Conservation (phyloP, 2,888 invertebrate genomes). For the Pachliopta kotzebuea region DNA sequence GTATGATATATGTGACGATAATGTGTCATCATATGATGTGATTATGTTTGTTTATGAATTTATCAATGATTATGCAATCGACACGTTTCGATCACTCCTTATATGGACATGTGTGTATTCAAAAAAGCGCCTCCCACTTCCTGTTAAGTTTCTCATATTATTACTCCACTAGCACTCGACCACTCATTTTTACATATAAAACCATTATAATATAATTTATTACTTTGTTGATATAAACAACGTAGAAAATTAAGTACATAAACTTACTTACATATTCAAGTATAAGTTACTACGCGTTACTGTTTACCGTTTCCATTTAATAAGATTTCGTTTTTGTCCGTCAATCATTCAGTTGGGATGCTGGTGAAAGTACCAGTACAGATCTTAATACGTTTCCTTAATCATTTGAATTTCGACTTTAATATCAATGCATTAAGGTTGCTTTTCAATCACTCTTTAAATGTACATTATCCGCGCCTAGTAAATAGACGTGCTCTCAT, state of each 20-base stretch:
- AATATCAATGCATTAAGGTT: slow-evolving; percentile 1
- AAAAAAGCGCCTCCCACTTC: slow-evolving; percentile 26
- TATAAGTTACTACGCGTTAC: slow-evolving; percentile 1
- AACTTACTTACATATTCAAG: slow-evolving; percentile 12
- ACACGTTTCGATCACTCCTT: neutral
- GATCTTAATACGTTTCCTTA: neutral
- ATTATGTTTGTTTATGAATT: slow-evolving; percentile 17
- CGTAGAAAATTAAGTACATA: neutral
- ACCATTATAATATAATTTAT: slow-evolving; percentile 6
- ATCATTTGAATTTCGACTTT: neutral
- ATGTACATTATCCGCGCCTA: neutral
- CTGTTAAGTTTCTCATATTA: slow-evolving; percentile 16
- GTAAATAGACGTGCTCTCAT: slow-evolving; percentile 10
- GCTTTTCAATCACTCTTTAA: neutral
- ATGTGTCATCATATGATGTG: slow-evolving; percentile 10
- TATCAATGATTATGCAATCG: slow-evolving; percentile 18
- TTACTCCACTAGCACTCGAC: slow-evolving; percentile 14
- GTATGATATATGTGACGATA: neutral
- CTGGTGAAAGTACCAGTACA: slow-evolving; percentile 24
- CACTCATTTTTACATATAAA: slow-evolving; percentile 7
- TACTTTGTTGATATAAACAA: neutral
- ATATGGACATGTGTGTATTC: neutral
- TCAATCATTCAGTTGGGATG: slow-evolving; percentile 24
- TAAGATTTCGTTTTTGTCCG: slow-evolving; percentile 21
- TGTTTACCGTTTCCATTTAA: slow-evolving; percentile 1